These are phyloP conservation scores for Alligator mississippiensis DNA, from an alignment of 2,113 vertebrate genomes.

Conservation along the genomic window DNA sequence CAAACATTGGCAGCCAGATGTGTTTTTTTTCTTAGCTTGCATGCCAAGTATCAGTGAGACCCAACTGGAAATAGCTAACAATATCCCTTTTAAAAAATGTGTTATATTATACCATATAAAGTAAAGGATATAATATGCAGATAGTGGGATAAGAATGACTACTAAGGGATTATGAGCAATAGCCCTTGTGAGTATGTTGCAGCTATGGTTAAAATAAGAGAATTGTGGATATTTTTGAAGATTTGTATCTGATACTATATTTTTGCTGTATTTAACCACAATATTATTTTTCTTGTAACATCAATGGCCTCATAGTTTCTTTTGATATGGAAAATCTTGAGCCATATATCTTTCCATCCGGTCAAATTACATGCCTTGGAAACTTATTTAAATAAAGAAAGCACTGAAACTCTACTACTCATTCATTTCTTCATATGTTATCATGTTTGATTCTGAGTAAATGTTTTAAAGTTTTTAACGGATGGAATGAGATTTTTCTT, in stretches of 20 bases:
- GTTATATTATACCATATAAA: constrained; percentile 23
- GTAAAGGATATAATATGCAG: no score
- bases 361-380: not conserved
- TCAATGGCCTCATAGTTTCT: no score
- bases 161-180: no score
- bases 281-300: no score
- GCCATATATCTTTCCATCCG: not conserved
- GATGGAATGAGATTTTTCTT: not conserved
- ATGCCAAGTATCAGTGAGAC: not conserved
- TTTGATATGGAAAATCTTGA: no score
- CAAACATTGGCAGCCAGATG: constrained; percentile 23
- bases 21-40: constrained; percentile 33
- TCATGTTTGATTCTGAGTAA: not conserved
- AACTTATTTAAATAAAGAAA: not conserved
- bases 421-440: not conserved
- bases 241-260: no score
- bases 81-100: not conserved
- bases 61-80: constrained; percentile 38
- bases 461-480: not conserved
- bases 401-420: not conserved
- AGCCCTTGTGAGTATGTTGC: no score
- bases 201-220: no score
- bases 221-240: no score
- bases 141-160: no score
- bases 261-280: no score